Percentiles rank a stretch among this genome's conserved stretches.
Evolutionary conservation across 2,888 invertebrate genomes (phyloP).

Genomic region (Ceratothoa steindachneri): DNA sequence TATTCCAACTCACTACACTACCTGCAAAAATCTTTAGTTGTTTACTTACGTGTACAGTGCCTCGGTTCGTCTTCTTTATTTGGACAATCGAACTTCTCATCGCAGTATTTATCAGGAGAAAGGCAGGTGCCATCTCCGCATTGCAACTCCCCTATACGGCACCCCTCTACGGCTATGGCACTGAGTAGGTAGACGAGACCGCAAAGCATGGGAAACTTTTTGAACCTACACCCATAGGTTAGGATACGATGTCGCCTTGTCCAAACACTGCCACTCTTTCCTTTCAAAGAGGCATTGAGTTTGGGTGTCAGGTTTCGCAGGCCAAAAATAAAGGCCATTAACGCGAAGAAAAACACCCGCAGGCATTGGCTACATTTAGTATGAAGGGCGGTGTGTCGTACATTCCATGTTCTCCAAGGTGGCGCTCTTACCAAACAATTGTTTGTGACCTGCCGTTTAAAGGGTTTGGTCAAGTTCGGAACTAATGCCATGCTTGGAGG

Average conservation of each 20-base stretch:
- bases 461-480: too few relatives aligned
- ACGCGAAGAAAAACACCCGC: background rate
- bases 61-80: constrained; percentile 75
- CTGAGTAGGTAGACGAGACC: background rate
- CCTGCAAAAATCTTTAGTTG: too few relatives aligned
- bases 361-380: background rate
- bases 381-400: background rate
- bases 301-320: background rate
- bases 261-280: too few relatives aligned
- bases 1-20: too few relatives aligned
- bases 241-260: background rate
- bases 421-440: background rate
- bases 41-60: constrained; percentile 76
- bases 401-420: background rate
- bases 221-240: background rate
- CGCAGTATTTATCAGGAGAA: constrained; percentile 72
- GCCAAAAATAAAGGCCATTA: background rate
- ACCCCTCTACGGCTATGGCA: background rate
- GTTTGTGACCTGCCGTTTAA: too few relatives aligned
- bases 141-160: constrained; percentile 58
- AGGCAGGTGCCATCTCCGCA: constrained; percentile 70
- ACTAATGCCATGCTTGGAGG: background rate
- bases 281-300: background rate
- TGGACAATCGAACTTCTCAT: constrained; percentile 73
- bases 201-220: background rate